A percentile compares a stretch with the other conserved stretches of the same genome.
These are phyloP conservation scores for Zenarchopterus dispar DNA, from an alignment of 2,797 vertebrate genomes.

Conservation along the genomic window DNA sequence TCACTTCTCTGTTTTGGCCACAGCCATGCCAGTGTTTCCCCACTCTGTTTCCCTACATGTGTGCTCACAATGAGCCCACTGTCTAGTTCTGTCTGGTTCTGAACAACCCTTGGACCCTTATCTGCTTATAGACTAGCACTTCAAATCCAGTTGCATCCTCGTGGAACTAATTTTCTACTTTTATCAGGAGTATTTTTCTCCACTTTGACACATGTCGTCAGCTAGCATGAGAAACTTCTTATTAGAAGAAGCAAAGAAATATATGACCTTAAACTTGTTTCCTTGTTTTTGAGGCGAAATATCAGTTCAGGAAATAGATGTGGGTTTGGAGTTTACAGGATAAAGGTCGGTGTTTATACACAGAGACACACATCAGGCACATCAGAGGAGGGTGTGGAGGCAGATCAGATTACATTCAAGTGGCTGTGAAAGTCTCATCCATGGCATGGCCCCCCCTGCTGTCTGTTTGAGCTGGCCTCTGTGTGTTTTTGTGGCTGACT, in stretches of 20 bases:
- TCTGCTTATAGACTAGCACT: background rate
- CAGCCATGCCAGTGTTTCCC: slow-evolving; percentile 22
- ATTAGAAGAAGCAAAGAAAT: too few relatives aligned
- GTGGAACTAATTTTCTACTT: too few relatives aligned
- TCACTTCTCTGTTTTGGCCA: slow-evolving; percentile 36
- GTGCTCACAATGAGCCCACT: slow-evolving; percentile 71
- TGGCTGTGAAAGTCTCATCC: slow-evolving; percentile 24
- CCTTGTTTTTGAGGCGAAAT: background rate
- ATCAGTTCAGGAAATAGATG: background rate
- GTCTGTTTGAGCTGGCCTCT: slow-evolving; percentile 45
- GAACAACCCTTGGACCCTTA: slow-evolving; percentile 13
- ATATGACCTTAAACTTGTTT: background rate
- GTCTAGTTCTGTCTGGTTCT: slow-evolving; percentile 50
- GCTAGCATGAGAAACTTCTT: too few relatives aligned
- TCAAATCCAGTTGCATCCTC: background rate
- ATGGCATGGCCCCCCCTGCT: slow-evolving; percentile 62
- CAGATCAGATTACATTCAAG: slow-evolving; percentile 22
- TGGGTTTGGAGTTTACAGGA: background rate
- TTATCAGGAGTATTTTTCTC: too few relatives aligned
- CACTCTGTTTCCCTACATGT: slow-evolving; percentile 49
- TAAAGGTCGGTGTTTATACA: slow-evolving; percentile 9
- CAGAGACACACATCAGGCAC: too few relatives aligned
- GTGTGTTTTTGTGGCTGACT: slow-evolving; percentile 37
- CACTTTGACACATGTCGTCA: too few relatives aligned
- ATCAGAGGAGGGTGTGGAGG: background rate